These are phyloP conservation scores for Delia radicum DNA, from an alignment of 1,140 invertebrate genomes.

Conservation along the genomic window DNA sequence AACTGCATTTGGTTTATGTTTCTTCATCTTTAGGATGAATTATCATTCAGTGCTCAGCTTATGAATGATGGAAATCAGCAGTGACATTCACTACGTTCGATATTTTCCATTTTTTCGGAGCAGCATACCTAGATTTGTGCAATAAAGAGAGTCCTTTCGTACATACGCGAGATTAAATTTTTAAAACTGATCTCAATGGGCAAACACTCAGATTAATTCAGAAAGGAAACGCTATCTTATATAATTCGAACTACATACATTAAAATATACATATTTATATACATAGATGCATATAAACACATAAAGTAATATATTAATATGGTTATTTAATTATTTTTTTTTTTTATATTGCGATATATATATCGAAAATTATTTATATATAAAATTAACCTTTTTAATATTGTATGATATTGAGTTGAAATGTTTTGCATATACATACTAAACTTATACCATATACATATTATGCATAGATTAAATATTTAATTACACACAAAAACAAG, in stretches of 20 bases:
- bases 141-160: conserved; percentile 1
- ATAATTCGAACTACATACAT: not conserved
- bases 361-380: not conserved
- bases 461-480: not conserved
- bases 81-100: conserved; percentile 13
- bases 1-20: not conserved
- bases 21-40: not conserved
- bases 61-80: conserved; percentile 20
- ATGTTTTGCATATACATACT: not conserved
- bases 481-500: not conserved
- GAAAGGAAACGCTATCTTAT: not conserved
- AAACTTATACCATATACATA: not conserved
- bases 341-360: not conserved
- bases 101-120: conserved; percentile 17
- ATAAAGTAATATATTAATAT: not conserved
- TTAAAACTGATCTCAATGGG: not conserved
- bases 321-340: not conserved
- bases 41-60: conserved; percentile 19
- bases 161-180: not conserved
- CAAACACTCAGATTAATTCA: not conserved
- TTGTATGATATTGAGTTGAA: not conserved
- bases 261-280: not conserved
- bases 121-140: conserved; percentile 21
- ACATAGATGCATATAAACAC: not conserved
- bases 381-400: not conserved